Evolutionary conservation across 2,113 vertebrate species (phyloP), one percentile per base, ranked within the genome.

Genomic region (Donacobius atricapilla): DNA sequence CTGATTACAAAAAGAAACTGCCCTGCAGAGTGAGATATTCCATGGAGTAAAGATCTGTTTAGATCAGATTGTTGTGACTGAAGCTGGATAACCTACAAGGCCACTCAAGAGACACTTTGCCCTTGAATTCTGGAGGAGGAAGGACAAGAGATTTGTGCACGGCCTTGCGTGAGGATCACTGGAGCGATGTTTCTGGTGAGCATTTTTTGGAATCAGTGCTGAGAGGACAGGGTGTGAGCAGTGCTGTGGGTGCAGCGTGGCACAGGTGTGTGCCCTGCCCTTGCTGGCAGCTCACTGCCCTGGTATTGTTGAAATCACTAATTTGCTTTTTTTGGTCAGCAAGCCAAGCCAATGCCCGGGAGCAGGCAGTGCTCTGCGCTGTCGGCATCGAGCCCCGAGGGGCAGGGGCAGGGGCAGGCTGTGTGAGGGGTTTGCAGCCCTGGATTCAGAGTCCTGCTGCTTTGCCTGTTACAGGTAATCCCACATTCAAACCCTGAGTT

Each of bases 321-420:
- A 18, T n/a, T 73, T 69, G 21, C 42, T 78, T 88, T 51, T 70
- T 79, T 23, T 53, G 44, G 40, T 64, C 77, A 39, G 89, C 48
- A 40, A 69, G 48, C 13, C 37, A 30, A 60, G 73, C 24, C 28
- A 8, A 9, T 23, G 35, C 6, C 76, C 23, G 54, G 83, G 53
- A 88, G 39, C 40, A 61, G 48, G 84, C 81, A 24, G n/a, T 27
- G 54, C 92, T 1, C 6, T 23, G 81, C 4, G 16, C 23, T 5
- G 35, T 11, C 0, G 0, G 44, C 64, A 0, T 7, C 0, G 16
- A 77, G 75, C 47, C 30, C 6, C 7, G 11, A 31, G 39, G 69
- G 53, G 57, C 39, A 31, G 51, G 69, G 53, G 57, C 39, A 31
- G 51, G 33, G 33, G 13, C 10, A 1, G 13, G 17, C 54, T 60